Conservation (phyloP, 2,797 vertebrate genomes). For the Scolopax bukidnonensis region DNA sequence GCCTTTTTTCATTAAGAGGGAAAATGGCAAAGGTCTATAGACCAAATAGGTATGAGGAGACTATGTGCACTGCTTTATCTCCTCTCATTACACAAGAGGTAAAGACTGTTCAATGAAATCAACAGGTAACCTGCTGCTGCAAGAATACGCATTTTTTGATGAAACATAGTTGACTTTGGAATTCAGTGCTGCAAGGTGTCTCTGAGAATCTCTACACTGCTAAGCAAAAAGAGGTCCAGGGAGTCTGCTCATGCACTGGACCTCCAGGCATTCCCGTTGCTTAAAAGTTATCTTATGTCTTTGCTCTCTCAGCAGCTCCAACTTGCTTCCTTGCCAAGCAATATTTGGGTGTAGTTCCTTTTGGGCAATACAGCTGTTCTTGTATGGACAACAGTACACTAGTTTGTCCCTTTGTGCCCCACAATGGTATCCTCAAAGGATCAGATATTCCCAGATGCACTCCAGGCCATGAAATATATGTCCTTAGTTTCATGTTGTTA, state of each 20-base stretch:
- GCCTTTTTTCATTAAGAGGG: not conserved
- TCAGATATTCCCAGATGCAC: not conserved
- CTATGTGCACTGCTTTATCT: not conserved
- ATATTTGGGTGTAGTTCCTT: not conserved
- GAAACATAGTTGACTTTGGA: not conserved
- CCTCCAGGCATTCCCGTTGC: not conserved
- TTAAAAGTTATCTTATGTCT: not conserved
- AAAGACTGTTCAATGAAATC: not conserved
- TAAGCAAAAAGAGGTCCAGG: not conserved
- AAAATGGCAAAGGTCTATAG: not conserved
- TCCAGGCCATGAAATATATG: not conserved
- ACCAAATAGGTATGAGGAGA: not conserved
- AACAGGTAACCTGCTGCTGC: not conserved
- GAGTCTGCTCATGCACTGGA: not conserved
- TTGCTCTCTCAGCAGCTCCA: not conserved
- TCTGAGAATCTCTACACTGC: not conserved
- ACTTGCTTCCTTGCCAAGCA: not conserved
- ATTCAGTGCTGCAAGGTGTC: not conserved
- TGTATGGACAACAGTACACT: not conserved
- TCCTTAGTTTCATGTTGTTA: not conserved
- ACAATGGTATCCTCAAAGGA: not conserved
- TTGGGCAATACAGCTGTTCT: not conserved
- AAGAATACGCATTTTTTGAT: rapidly evolving
- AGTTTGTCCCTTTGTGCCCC: not conserved
- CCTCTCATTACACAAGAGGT: not conserved